A percentile compares a stretch with the other conserved stretches of the same genome.
These are phyloP conservation scores for Bubo bubo DNA, from an alignment of 2,113 vertebrate genomes.

Conservation along the genomic window DNA sequence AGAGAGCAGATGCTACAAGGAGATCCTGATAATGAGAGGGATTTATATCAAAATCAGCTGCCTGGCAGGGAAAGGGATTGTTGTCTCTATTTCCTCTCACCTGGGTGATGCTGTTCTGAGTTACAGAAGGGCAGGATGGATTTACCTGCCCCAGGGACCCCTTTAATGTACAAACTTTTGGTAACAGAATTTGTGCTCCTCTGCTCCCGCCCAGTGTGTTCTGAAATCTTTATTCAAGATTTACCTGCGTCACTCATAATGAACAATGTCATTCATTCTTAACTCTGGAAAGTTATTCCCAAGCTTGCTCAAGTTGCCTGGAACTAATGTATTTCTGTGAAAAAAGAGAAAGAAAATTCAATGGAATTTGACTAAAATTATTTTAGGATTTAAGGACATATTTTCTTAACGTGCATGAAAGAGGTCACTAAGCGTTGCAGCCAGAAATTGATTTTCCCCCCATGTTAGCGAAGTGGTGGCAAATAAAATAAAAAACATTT, in stretches of 20 bases:
- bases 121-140: not conserved
- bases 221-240: not conserved
- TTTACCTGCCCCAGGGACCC: not conserved
- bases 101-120: not conserved
- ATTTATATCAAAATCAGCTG: not conserved
- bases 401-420: not conserved
- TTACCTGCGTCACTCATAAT: not conserved
- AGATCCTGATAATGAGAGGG: not conserved
- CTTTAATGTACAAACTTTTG: not conserved
- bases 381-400: not conserved
- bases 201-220: rapidly evolving
- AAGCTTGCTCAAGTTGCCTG: not conserved
- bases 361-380: not conserved
- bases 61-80: not conserved
- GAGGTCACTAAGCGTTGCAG: not conserved
- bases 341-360: not conserved
- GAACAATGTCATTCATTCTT: not conserved
- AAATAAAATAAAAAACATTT: not conserved
- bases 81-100: not conserved
- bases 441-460: not conserved
- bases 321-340: not conserved
- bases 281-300: not conserved
- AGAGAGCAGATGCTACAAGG: not conserved
- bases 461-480: not conserved
- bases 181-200: not conserved